phyloP scores from a whole-genome alignment of 2,797 vertebrate species.

The Phalloptychus januarius region DNA sequence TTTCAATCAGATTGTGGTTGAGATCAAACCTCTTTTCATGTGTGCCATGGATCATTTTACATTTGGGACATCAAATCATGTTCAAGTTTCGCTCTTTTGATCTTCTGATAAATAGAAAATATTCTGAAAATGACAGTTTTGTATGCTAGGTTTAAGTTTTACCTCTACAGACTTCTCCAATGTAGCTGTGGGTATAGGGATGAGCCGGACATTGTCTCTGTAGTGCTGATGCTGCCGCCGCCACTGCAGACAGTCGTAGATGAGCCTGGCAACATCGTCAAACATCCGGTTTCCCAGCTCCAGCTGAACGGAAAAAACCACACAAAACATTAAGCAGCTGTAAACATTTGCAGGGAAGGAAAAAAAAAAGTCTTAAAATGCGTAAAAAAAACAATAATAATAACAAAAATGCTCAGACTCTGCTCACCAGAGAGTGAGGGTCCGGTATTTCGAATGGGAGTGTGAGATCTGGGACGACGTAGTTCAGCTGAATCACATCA shows the following conservation, averaged over 20 bases:
- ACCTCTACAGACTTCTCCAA: constrained; percentile 65
- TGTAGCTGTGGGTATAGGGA: constrained; percentile 75
- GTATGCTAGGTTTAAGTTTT: neutral
- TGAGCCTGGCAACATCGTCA: constrained; percentile 85
- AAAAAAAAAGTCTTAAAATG: neutral
- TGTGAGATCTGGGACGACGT: constrained; percentile 65
- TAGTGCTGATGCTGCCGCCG: constrained; percentile 88
- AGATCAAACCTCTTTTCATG: neutral
- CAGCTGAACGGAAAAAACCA: constrained; percentile 72
- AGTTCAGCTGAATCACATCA: constrained; percentile 82
- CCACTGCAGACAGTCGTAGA: constrained; percentile 90
- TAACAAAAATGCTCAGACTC: neutral
- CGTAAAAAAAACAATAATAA: neutral
- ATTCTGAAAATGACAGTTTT: neutral
- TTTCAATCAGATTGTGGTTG: neutral
- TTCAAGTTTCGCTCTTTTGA: neutral
- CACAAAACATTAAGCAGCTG: neutral
- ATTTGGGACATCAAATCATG: neutral
- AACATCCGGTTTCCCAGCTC: constrained; percentile 83
- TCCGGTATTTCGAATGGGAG: constrained; percentile 70
- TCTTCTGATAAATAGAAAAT: neutral
- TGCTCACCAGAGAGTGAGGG: constrained; percentile 76
- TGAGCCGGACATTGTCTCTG: constrained; percentile 77
- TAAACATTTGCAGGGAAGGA: neutral
- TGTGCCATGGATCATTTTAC: neutral